Evolutionary conservation across 2,888 invertebrate genomes (phyloP).

Genomic region (Agrilus cyanescens): DNA sequence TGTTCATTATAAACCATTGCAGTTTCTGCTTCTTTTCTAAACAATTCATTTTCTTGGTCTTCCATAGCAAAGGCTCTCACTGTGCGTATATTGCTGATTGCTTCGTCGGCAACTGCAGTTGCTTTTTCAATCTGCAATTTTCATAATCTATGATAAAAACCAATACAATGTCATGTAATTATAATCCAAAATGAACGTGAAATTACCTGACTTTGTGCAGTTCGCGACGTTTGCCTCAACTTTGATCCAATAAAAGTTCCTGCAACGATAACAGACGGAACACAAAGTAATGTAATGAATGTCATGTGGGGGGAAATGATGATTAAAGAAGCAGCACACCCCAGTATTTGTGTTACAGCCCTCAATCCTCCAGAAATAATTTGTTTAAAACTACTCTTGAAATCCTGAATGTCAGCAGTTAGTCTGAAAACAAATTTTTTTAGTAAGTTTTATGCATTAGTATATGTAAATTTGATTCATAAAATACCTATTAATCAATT

Average conservation of each 20-base stretch:
- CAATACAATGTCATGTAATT: conserved; percentile 1
- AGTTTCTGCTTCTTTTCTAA: conserved; percentile 58
- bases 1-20: conserved; percentile 62
- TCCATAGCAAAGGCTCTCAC: conserved; percentile 93
- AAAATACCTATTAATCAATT: conserved; percentile 75
- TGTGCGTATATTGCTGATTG: conserved; percentile 84
- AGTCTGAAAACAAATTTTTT: conserved; percentile 44
- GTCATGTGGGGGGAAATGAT: conserved; percentile 88
- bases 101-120: conserved; percentile 85
- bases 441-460: background rate
- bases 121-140: conserved; percentile 62
- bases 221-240: conserved; percentile 62
- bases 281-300: conserved; percentile 65
- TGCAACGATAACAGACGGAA: conserved; percentile 75
- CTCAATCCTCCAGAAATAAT: conserved; percentile 85
- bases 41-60: conserved; percentile 62
- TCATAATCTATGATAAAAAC: conserved; percentile 5
- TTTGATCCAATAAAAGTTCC: conserved; percentile 74
- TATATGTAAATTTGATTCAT: background rate
- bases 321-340: conserved; percentile 66
- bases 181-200: background rate
- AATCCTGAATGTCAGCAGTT: conserved; percentile 91
- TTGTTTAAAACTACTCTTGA: conserved; percentile 92
- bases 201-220: conserved; percentile 70
- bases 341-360: conserved; percentile 73